phyloP scores from a whole-genome alignment of 2,113 vertebrate species.

The Zosterops borbonicus region DNA sequence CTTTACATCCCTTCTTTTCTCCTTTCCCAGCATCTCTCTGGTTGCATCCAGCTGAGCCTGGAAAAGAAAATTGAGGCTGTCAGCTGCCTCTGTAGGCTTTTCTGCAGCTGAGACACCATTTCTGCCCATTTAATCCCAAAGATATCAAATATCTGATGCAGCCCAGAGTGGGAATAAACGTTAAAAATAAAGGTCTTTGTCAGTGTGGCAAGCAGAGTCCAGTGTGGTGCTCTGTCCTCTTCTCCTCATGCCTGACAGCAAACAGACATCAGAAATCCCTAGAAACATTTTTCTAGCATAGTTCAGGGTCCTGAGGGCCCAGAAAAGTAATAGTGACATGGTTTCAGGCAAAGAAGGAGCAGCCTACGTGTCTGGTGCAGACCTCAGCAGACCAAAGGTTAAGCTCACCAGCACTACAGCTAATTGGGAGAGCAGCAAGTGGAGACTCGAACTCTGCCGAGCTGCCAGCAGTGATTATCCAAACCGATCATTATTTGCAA shows the following conservation, averaged over 20 bases:
- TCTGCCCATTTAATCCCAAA: neutral
- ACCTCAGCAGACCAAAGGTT: neutral
- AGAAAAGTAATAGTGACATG: neutral
- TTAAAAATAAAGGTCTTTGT: neutral
- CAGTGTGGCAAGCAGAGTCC: neutral
- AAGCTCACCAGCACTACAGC: neutral
- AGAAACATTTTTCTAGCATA: neutral
- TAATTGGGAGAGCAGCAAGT: neutral
- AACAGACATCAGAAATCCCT: neutral
- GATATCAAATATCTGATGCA: neutral
- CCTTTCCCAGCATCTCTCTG: neutral
- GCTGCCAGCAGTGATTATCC: slow-evolving; percentile 18
- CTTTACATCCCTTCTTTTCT: neutral
- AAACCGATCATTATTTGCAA: neutral
- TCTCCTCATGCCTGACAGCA: neutral
- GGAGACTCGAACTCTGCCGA: neutral
- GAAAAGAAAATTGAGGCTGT: neutral
- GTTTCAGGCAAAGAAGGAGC: neutral
- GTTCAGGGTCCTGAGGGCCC: neutral
- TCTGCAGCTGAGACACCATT: neutral
- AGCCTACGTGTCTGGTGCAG: neutral
- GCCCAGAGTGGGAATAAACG: neutral
- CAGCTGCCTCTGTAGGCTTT: neutral
- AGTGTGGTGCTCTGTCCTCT: neutral
- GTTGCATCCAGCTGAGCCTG: neutral